phyloP scores from a whole-genome alignment of 2,888 invertebrate genomes.

The Tenthredo scrophulariae region DNA sequence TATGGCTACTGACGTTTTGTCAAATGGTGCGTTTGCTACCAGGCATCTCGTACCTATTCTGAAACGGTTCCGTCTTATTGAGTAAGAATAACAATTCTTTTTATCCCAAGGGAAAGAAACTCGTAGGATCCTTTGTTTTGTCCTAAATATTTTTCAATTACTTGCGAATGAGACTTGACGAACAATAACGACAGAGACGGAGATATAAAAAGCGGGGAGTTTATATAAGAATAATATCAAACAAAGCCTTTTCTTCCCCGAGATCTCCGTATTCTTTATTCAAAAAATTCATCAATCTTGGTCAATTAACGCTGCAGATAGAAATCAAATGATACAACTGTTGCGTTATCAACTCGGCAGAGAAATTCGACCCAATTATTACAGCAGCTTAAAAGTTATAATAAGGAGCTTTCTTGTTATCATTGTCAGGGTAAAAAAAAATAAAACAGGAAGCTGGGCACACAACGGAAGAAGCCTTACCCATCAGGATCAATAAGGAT shows the following conservation, averaged over 20 bases:
- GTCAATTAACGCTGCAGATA: background rate
- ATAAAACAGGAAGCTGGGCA: slow-evolving; percentile 17
- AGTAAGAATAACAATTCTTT: slow-evolving; percentile 12
- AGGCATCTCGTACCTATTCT: background rate
- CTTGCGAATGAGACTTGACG: background rate
- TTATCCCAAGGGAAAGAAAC: background rate
- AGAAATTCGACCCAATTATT: background rate
- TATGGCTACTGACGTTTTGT: background rate
- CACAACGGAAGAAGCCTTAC: slow-evolving; percentile 47
- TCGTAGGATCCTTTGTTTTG: background rate
- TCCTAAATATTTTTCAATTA: background rate
- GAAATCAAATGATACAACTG: background rate
- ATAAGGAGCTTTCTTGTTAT: slow-evolving; percentile 26
- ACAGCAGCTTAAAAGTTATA: slow-evolving; percentile 28
- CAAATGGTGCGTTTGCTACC: background rate
- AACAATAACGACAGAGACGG: background rate
- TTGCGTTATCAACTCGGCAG: background rate
- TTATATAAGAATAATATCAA: background rate
- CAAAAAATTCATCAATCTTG: background rate
- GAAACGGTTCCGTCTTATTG: background rate
- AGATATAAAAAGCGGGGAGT: background rate
- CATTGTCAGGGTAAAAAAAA: slow-evolving; percentile 13
- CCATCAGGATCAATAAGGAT: slow-evolving; percentile 34
- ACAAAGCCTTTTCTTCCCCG: background rate
- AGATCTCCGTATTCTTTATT: background rate